phyloP scores from a whole-genome alignment of 2,888 invertebrate genomes.

The Yponomeuta plumbellus region DNA sequence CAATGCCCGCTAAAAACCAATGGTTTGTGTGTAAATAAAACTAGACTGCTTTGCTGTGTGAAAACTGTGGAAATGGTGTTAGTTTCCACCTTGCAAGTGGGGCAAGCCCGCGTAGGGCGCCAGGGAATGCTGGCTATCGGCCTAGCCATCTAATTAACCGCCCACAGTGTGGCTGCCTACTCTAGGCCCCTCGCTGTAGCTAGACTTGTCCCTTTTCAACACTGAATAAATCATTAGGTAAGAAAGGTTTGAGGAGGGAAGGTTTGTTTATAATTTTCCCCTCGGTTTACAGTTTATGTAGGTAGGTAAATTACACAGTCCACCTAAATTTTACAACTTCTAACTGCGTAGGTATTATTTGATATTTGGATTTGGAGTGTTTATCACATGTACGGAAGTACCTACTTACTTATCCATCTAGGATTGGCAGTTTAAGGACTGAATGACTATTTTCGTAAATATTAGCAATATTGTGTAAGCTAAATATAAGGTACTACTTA shows the following conservation, averaged over 20 bases:
- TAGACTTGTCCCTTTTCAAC: conserved; percentile 47
- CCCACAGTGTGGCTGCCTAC: conserved; percentile 29
- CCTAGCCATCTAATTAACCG: conserved; percentile 59
- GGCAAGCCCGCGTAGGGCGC: conserved; percentile 8
- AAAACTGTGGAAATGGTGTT: conserved; percentile 13
- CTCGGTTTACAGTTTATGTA: not conserved
- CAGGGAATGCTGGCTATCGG: conserved; percentile 38
- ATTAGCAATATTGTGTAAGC: no score
- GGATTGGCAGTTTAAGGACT: no score
- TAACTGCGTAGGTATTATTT: no score
- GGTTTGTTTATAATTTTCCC: not conserved
- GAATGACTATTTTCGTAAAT: no score
- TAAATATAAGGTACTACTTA: no score
- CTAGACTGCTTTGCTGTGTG: not conserved
- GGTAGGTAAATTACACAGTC: not conserved
- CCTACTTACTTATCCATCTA: no score
- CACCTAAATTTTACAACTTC: no score
- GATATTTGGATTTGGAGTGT: no score
- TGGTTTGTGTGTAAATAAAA: not conserved
- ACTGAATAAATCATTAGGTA: conserved; percentile 34
- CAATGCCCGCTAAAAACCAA: not conserved
- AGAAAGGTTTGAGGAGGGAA: not conserved
- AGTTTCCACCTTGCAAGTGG: conserved; percentile 6
- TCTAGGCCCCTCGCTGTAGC: conserved; percentile 40
- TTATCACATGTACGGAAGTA: no score